Base-by-base conservation (phyloP, 2,113 vertebrate species). In the Dryoscopus gambensis region DNA sequence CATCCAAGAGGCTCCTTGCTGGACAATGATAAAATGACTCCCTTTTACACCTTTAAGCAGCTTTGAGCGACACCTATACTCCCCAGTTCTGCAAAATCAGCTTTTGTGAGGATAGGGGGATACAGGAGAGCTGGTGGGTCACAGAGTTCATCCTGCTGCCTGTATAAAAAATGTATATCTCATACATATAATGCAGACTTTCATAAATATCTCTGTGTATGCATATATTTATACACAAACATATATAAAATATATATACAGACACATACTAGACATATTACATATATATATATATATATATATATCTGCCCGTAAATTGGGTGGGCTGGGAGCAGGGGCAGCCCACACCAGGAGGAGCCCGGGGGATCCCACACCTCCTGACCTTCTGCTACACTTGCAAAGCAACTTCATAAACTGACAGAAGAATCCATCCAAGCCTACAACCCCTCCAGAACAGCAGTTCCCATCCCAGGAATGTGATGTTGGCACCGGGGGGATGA, bases 111-210 rank as follows among this genome's bases (percentile, higher is more conserved):
- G n/a, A 37, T 17, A 25, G 37, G 25, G 55, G 55, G 50, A 13
- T 5, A 16, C 21, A 40, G 50, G 47, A 87, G 28, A 52, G 15
- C 19, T 40, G 64, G 28, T 40, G 69, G n/a, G 31, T 59, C 78
- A 52, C 11, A 28, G 37, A 39, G 33, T 24, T 0, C 0, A 24
- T 33, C 37, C 27, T 0, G 0, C 30, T 8, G 12, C 0, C 5
- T 33, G 7, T 59, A 37, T 39, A 4, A 28, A 44, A 69, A 69
- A 27, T 0, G 0, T 69, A 4, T 8, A 39, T 15, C 22, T 21
- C 7, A 12, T 4, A 30, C 2, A 1, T 7, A 23, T 4, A 49
- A 40, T 50, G 25, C 25, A 49, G 49, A 44, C 1, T 62, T 73
- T 4, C 35, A 16, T 11, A 31, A 37, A 33, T 42, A 30, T 6